phyloP scores from a whole-genome alignment of 2,888 invertebrate genomes.

The Dascillus cervinus region DNA sequence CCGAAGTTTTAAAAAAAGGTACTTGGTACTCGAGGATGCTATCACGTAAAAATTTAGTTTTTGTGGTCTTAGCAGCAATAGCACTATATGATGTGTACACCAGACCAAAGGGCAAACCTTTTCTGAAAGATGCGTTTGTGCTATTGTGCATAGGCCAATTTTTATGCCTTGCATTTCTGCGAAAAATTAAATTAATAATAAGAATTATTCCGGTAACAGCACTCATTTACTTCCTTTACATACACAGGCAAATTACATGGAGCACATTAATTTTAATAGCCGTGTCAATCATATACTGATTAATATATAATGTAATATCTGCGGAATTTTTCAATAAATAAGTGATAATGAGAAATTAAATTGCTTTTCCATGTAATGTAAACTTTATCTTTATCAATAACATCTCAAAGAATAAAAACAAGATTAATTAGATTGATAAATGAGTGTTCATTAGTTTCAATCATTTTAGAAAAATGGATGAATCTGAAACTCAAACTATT shows the following conservation, averaged over 20 bases:
- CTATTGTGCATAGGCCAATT: background rate
- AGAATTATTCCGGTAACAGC: background rate
- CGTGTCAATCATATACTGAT: slow-evolving; percentile 6
- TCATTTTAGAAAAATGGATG: no score
- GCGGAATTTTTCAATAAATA: slow-evolving; percentile 3
- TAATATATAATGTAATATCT: background rate
- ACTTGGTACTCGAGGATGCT: slow-evolving; percentile 3
- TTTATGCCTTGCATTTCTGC: background rate
- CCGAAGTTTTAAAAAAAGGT: no score
- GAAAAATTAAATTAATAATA: slow-evolving; percentile 3
- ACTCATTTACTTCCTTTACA: slow-evolving; percentile 1
- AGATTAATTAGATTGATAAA: no score
- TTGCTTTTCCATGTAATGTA: no score
- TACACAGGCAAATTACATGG: slow-evolving; percentile 3
- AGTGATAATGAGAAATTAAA: no score
- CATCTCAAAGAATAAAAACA: no score
- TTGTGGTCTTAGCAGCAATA: slow-evolving; percentile 1
- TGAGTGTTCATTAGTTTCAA: no score
- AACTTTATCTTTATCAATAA: no score
- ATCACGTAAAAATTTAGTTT: slow-evolving; percentile 1
- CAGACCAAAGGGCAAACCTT: slow-evolving; percentile 1
- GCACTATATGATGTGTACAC: slow-evolving; percentile 1
- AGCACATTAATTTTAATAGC: slow-evolving; percentile 6
- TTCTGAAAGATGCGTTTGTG: slow-evolving; percentile 5
- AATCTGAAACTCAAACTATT: no score